Evolutionary conservation across 1,140 invertebrate genomes (phyloP), one percentile per base, ranked within the genome.

Genomic region (Globodera rostochiensis): DNA sequence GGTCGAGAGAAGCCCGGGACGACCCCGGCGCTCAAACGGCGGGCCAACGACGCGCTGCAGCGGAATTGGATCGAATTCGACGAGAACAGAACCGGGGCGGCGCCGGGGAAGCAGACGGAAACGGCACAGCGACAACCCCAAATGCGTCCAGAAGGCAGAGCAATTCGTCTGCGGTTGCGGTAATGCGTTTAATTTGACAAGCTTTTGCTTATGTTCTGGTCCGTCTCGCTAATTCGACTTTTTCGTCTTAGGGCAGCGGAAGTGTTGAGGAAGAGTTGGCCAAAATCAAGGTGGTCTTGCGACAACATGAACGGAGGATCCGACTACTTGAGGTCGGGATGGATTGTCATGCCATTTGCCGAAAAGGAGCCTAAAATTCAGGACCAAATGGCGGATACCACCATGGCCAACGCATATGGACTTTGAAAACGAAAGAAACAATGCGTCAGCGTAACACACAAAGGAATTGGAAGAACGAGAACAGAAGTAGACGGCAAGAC

Each of bases 281-380:
- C 50, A 94, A 94, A 85, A 91, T 97, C 79, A 97, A 97, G 90
- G 94, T 95, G 4, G 94, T 96, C 87, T 94, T 97, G 83, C 94
- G 97, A 5, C 96, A 96, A 87, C 96, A 98, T 89, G 96, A 98
- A 91, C 95, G 95, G 84, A 92, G 95, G 81, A 94, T 95, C 87
- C 91, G 93, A 77, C 92, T 93, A 15, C 88, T 95, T 11, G 94
- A 95, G 87, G 93, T 93, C 4, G 50, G 45, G 89, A 88, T 74
- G 67, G 88, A 21, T 86, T 86, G n/a, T 86, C 87, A 74, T 79
- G 77, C 1, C 78, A 86, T 36, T 86, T 87, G 81, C 21, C 6
- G 5, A 67, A 81, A 45, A 6, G 25, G 36, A 36, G 13, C 13
- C 8, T 36, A 13, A 9, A 71, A 45, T 71, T 71, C 69, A 71